Conservation (phyloP, 2,888 invertebrate species). For the Lochmaea crataegi region DNA sequence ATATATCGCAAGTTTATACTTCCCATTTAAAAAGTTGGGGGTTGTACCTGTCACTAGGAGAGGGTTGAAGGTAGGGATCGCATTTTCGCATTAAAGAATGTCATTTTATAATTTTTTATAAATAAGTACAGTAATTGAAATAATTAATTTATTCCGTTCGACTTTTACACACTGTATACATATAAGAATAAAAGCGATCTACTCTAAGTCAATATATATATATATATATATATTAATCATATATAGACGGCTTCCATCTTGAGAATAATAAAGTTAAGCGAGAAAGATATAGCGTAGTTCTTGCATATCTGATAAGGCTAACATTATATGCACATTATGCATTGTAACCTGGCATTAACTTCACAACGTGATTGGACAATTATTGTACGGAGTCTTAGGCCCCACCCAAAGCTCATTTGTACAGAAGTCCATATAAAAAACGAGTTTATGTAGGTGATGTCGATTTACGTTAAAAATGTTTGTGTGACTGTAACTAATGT, state of each 20-base stretch:
- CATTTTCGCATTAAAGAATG: too few relatives aligned
- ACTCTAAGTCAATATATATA: slow-evolving; percentile 22
- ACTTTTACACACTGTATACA: slow-evolving; percentile 18
- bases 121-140: too few relatives aligned
- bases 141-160: too few relatives aligned
- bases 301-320: slow-evolving; percentile 59
- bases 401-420: slow-evolving; percentile 61
- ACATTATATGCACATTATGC: slow-evolving; percentile 64
- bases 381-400: slow-evolving; percentile 62
- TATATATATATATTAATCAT: slow-evolving; percentile 46
- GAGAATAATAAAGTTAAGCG: slow-evolving; percentile 59
- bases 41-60: too few relatives aligned
- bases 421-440: slow-evolving; percentile 54
- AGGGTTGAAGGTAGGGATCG: too few relatives aligned
- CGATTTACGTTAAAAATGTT: slow-evolving; percentile 39
- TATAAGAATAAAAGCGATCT: slow-evolving; percentile 10
- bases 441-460: slow-evolving; percentile 51
- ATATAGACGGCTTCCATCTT: slow-evolving; percentile 65
- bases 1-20: too few relatives aligned
- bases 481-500: slow-evolving; percentile 61
- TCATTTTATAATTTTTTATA: too few relatives aligned
- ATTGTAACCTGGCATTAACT: slow-evolving; percentile 65
- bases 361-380: slow-evolving; percentile 65
- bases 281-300: slow-evolving; percentile 56
- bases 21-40: too few relatives aligned